Evolutionary conservation across 2,888 invertebrate species (phyloP).

Genomic region (Hirtodrosophila alboralis): DNA sequence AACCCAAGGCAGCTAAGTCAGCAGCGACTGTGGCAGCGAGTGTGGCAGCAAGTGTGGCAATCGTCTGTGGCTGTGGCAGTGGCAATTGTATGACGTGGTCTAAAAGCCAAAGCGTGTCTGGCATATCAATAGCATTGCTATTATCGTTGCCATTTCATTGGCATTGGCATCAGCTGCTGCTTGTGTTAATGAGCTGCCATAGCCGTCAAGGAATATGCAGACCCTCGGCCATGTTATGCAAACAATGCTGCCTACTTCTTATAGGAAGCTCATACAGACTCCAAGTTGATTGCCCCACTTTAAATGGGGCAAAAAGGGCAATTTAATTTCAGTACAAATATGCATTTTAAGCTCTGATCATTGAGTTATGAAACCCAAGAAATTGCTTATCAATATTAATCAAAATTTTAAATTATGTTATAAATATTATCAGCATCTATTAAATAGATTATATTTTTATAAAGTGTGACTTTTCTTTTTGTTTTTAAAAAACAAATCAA

Average conservation of each 20-base stretch:
- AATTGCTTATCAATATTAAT: too few relatives aligned
- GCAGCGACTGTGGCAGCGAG: constrained; percentile 11
- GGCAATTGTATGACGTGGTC: constrained; percentile 34
- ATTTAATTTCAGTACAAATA: too few relatives aligned
- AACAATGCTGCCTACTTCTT: constrained; percentile 27
- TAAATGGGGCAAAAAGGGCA: too few relatives aligned
- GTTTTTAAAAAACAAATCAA: too few relatives aligned
- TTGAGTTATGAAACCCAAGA: too few relatives aligned
- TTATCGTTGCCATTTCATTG: constrained; percentile 8
- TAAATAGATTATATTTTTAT: too few relatives aligned
- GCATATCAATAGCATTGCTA: constrained; percentile 58
- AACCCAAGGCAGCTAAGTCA: constrained; percentile 36
- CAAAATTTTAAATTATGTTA: too few relatives aligned
- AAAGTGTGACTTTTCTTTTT: too few relatives aligned
- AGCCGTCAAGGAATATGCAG: constrained; percentile 20
- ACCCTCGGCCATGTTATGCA: constrained; percentile 31
- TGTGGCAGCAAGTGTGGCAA: too few relatives aligned
- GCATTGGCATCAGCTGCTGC: constrained; percentile 45
- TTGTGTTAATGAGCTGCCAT: constrained; percentile 47
- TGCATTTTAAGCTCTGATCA: too few relatives aligned
- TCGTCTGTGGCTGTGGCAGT: constrained; percentile 26
- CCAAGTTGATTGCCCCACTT: constrained; percentile 1
- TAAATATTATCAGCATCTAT: too few relatives aligned
- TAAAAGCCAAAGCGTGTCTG: constrained; percentile 48
- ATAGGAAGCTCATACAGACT: constrained; percentile 9